Percentiles rank a stretch among this genome's conserved stretches.
Evolutionary conservation across 2,797 vertebrate species (phyloP).

Genomic region (Esox masquinongy): DNA sequence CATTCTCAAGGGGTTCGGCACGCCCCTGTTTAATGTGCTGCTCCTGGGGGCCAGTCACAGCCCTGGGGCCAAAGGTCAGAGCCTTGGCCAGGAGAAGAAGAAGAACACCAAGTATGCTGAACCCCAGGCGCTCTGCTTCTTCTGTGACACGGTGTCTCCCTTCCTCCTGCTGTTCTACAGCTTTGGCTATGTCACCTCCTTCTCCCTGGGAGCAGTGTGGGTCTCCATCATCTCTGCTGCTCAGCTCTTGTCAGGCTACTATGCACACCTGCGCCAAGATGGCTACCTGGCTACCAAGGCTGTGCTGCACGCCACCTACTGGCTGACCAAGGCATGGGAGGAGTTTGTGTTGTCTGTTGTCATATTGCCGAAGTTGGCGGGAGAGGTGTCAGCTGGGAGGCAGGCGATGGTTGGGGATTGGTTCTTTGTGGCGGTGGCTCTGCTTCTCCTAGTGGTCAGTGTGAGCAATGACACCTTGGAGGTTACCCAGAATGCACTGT

Average conservation of each 20-base stretch:
- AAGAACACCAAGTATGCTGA: slow-evolving; percentile 92
- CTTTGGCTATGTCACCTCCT: slow-evolving; percentile 79
- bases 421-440: slow-evolving; percentile 80
- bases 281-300: slow-evolving; percentile 85
- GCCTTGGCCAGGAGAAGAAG: slow-evolving; percentile 81
- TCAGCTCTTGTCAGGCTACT: slow-evolving; percentile 85
- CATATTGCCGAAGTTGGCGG: slow-evolving; percentile 18
- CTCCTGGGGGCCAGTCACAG: slow-evolving; percentile 77
- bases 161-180: slow-evolving; percentile 86
- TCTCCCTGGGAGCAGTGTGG: slow-evolving; percentile 80
- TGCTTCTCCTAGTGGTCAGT: slow-evolving; percentile 77
- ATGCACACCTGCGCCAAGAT: slow-evolving; percentile 81
- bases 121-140: slow-evolving; percentile 86
- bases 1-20: slow-evolving; percentile 84
- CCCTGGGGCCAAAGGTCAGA: slow-evolving; percentile 66
- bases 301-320: slow-evolving; percentile 80
- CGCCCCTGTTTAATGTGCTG: slow-evolving; percentile 86
- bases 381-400: slow-evolving; percentile 56
- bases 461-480: slow-evolving; percentile 81
- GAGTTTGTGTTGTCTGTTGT: slow-evolving; percentile 76
- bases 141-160: slow-evolving; percentile 80
- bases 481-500: slow-evolving; percentile 79
- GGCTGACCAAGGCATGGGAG: slow-evolving; percentile 87
- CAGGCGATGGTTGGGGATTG: slow-evolving; percentile 82
- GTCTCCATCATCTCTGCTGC: slow-evolving; percentile 79